These are phyloP conservation scores for Anaspis maculata DNA, from an alignment of 2,888 invertebrate species.

Conservation along the genomic window DNA sequence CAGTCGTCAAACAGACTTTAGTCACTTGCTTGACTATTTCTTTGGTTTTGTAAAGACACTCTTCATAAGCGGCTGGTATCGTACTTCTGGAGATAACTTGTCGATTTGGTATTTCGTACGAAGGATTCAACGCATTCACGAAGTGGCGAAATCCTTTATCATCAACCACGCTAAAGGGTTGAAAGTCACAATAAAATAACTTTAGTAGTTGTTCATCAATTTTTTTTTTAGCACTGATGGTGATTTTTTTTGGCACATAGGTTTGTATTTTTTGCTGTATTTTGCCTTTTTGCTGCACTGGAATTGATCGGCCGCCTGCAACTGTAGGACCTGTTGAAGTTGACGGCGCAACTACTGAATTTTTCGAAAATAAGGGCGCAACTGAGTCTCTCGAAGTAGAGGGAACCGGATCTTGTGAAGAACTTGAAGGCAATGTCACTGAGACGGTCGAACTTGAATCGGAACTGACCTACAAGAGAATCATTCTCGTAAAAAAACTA, in stretches of 20 bases:
- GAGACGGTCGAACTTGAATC: no score
- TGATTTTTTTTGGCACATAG: neutral
- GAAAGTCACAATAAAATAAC: conserved; percentile 7
- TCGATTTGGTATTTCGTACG: conserved; percentile 9
- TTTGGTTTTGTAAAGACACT: conserved; percentile 13
- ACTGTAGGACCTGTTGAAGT: no score
- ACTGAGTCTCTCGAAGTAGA: no score
- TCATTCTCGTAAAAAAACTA: no score
- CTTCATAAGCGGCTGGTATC: conserved; percentile 4
- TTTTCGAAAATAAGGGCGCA: no score
- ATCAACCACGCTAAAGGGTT: conserved; percentile 13
- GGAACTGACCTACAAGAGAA: no score
- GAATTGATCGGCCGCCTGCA: no score
- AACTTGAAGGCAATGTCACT: no score
- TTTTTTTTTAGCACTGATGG: neutral
- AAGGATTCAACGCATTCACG: conserved; percentile 9
- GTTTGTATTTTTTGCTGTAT: neutral
- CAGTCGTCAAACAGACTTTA: conserved; percentile 23
- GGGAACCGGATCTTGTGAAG: no score
- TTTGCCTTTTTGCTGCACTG: neutral
- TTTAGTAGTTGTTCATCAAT: conserved; percentile 4
- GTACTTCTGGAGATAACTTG: conserved; percentile 7
- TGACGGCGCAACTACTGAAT: neutral
- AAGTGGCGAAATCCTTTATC: conserved; percentile 13
- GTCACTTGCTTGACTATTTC: conserved; percentile 9